Conservation (phyloP, 2,797 vertebrate species). For the Caiman crocodilus region DNA sequence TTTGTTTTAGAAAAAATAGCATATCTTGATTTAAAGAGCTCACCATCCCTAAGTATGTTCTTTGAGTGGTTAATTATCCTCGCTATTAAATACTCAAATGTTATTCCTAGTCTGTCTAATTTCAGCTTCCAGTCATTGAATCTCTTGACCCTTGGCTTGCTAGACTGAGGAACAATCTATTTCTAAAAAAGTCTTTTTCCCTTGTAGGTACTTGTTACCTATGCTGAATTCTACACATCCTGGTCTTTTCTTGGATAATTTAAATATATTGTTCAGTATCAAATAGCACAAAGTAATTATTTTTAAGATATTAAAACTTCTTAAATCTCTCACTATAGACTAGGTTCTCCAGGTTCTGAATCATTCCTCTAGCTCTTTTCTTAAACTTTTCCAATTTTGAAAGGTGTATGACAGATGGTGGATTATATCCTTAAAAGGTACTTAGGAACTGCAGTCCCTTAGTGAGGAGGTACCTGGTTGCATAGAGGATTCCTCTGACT, state of each 20-base stretch:
- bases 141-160: not conserved
- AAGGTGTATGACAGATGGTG: not conserved
- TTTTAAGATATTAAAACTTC: not conserved
- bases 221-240: not conserved
- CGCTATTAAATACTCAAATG: not conserved
- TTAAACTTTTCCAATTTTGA: not conserved
- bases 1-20: not conserved
- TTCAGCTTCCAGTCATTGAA: not conserved
- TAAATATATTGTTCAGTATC: not conserved
- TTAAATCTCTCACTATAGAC: not conserved
- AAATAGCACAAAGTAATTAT: too few species aligned
- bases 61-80: not conserved
- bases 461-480: too few species aligned
- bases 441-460: too few species aligned
- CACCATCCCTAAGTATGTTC: not conserved
- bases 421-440: too few species aligned
- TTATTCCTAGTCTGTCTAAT: not conserved
- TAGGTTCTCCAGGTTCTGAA: not conserved
- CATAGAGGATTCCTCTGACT: too few species aligned
- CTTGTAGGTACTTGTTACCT: not conserved
- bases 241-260: not conserved
- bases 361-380: not conserved
- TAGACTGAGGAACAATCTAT: not conserved
- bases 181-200: not conserved
- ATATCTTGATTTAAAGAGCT: not conserved